These are phyloP conservation scores for Psephotus haematonotus DNA, from an alignment of 2,113 vertebrate species.

Conservation along the genomic window DNA sequence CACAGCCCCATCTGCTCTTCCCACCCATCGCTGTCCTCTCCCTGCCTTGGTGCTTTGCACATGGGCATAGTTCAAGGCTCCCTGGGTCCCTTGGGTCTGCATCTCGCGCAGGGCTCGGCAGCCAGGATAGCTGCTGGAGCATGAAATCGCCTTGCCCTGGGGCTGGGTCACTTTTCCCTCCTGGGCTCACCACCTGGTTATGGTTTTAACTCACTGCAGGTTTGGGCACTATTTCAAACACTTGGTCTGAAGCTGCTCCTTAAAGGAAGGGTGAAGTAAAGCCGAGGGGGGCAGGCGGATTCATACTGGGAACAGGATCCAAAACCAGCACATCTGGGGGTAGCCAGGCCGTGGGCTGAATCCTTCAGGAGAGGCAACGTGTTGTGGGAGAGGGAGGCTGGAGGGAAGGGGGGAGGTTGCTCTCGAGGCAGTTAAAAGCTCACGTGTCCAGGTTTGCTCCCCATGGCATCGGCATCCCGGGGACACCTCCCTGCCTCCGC, in stretches of 20 bases:
- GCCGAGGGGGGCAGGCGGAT: neutral
- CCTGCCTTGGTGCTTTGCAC: rapidly evolving
- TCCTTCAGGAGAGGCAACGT: neutral
- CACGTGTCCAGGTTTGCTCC: neutral
- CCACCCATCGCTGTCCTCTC: neutral
- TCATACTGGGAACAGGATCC: neutral
- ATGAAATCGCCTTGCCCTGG: rapidly evolving
- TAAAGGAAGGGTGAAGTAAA: neutral
- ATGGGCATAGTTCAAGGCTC: neutral
- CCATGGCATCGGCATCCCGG: neutral
- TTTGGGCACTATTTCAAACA: rapidly evolving
- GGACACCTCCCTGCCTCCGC: neutral
- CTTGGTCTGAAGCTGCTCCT: neutral
- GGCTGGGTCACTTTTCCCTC: neutral
- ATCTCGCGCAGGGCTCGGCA: rapidly evolving
- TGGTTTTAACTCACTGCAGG: neutral
- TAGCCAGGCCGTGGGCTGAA: neutral
- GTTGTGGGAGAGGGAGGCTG: neutral
- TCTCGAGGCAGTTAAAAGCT: neutral
- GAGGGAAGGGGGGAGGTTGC: neutral
- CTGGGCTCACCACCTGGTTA: rapidly evolving
- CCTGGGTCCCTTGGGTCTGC: neutral
- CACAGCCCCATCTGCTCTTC: neutral
- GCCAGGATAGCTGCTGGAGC: neutral
- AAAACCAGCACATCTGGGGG: neutral